Percentiles rank a stretch among this genome's conserved stretches.
These are phyloP conservation scores for Lagodon rhomboides DNA, from an alignment of 2,797 vertebrate genomes.

Conservation along the genomic window DNA sequence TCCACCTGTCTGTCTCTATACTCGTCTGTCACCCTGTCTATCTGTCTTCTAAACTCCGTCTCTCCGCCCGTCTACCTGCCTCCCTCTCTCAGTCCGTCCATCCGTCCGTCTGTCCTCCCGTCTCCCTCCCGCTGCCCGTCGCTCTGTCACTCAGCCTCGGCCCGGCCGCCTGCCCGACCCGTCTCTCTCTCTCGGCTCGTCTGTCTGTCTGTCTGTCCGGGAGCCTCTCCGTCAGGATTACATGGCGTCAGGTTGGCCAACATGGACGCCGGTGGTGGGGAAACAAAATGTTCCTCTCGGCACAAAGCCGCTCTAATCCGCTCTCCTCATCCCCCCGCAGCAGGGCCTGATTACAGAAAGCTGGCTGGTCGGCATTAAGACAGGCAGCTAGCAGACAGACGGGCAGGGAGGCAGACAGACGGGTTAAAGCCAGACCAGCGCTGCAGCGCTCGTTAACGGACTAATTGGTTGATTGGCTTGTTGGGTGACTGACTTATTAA, in stretches of 20 bases:
- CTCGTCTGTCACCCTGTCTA: constrained; percentile 44
- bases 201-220: constrained; percentile 4
- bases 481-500: constrained; percentile 29
- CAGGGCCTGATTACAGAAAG: constrained; percentile 75
- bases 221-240: constrained; percentile 75
- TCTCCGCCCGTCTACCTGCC: constrained; percentile 21
- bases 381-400: constrained; percentile 11
- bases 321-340: constrained; percentile 56
- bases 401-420: constrained; percentile 3
- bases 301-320: constrained; percentile 81
- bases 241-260: constrained; percentile 80
- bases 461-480: constrained; percentile 41
- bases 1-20: constrained; percentile 36
- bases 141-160: constrained; percentile 3
- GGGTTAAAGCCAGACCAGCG: constrained; percentile 16
- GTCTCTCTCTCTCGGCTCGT: constrained; percentile 7
- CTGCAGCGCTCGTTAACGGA: constrained; percentile 1
- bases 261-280: constrained; percentile 75
- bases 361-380: constrained; percentile 44
- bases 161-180: neutral
- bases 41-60: constrained; percentile 19
- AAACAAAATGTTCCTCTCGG: constrained; percentile 84
- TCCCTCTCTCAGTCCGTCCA: constrained; percentile 24
- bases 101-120: constrained; percentile 25
- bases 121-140: constrained; percentile 2